Conservation (phyloP, 2,113 vertebrate species). For the Corythaeola cristata region DNA sequence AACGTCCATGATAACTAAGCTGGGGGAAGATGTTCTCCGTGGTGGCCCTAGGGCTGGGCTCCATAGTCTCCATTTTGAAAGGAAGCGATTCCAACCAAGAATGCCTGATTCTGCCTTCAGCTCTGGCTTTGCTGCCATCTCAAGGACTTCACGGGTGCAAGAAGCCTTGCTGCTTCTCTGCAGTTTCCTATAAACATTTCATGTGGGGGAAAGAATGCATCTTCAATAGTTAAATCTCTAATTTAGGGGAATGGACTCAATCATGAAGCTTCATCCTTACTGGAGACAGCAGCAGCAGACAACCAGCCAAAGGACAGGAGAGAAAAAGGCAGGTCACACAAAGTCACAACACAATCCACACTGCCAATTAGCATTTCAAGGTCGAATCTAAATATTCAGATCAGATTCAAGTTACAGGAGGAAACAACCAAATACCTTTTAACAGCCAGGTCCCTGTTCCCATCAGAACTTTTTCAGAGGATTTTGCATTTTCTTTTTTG, state of each 20-base stretch:
- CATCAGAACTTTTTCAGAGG: neutral
- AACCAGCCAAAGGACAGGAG: neutral
- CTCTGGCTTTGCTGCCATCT: neutral
- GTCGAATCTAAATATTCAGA: neutral
- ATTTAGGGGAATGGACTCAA: neutral
- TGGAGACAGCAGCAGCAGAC: neutral
- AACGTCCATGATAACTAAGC: rapidly evolving
- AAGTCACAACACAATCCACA: neutral
- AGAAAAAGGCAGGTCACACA: neutral
- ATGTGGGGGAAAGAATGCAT: neutral
- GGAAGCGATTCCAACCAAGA: neutral
- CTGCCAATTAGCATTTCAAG: neutral
- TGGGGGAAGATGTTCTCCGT: neutral
- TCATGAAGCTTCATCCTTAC: neutral
- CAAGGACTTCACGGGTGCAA: neutral
- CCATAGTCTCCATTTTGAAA: neutral
- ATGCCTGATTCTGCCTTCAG: neutral
- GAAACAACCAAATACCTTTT: neutral
- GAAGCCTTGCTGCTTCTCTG: neutral
- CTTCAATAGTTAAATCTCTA: neutral
- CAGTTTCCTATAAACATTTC: neutral
- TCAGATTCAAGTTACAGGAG: neutral
- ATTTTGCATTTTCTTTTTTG: neutral
- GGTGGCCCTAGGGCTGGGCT: neutral
- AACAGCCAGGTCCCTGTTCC: neutral